A percentile compares a stretch with the other conserved stretches of the same genome.
Evolutionary conservation across 1,140 invertebrate genomes (phyloP).

Genomic region (Saxidomus purpurata): DNA sequence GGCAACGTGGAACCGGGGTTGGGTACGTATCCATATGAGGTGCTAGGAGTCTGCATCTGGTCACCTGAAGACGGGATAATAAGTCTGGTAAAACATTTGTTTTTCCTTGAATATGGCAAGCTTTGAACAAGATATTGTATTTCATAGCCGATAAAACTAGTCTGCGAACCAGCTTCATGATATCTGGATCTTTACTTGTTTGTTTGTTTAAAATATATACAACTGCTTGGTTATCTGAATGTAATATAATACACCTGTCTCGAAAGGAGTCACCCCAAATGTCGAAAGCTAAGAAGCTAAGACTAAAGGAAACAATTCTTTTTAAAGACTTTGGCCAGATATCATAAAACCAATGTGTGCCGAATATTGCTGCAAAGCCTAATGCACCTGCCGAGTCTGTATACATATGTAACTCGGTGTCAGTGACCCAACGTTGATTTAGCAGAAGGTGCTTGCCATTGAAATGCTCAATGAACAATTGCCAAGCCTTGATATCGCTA

Average conservation of each 20-base stretch:
- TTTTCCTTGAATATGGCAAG: conserved; percentile 62
- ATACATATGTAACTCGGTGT: conserved; percentile 36
- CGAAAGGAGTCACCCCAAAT: conserved; percentile 10
- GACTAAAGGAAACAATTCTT: conserved; percentile 62
- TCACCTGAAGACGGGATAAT: conserved; percentile 70
- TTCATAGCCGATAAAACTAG: conserved; percentile 48
- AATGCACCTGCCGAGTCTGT: conserved; percentile 40
- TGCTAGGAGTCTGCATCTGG: not conserved
- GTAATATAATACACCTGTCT: conserved; percentile 39
- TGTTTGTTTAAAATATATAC: conserved; percentile 67
- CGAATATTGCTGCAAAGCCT: conserved; percentile 47
- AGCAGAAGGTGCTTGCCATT: conserved; percentile 57
- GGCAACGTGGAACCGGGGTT: conserved; percentile 3
- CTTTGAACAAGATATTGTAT: conserved; percentile 65
- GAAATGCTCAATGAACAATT: conserved; percentile 36
- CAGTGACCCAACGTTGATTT: conserved; percentile 2
- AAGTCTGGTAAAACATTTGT: conserved; percentile 61
- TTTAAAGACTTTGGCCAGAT: conserved; percentile 7
- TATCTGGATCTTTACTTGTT: not conserved
- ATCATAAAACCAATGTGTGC: too few species aligned
- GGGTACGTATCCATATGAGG: conserved; percentile 48
- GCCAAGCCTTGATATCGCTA: conserved; percentile 38
- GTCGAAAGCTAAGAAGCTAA: conserved; percentile 43
- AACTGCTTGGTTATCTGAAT: conserved; percentile 62
- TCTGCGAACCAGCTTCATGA: conserved; percentile 63